Evolutionary conservation across 2,113 vertebrate genomes (phyloP).

Genomic region (Alectura lathami): DNA sequence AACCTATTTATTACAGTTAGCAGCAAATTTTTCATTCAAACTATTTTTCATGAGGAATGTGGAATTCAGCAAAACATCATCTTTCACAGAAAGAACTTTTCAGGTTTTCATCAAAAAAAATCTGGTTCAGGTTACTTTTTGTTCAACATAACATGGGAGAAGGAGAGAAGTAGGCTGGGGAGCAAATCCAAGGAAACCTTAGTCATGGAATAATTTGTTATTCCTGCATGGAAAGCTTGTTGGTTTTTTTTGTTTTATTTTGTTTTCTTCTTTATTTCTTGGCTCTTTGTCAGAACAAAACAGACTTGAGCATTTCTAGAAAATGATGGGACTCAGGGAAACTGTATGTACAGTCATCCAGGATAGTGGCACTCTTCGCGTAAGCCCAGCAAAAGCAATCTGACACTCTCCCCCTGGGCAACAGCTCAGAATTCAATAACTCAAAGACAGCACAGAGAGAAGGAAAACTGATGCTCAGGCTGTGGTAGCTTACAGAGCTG

Average conservation of each 20-base stretch:
- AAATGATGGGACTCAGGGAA: neutral
- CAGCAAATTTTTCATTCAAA: neutral
- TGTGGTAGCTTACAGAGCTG: neutral
- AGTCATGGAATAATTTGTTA: neutral
- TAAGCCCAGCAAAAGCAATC: neutral
- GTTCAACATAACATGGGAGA: neutral
- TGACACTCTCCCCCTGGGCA: neutral
- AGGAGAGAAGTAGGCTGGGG: neutral
- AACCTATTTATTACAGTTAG: neutral
- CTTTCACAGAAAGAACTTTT: constrained; percentile 2
- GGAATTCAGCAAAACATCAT: neutral
- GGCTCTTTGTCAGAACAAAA: neutral
- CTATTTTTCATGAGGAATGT: neutral
- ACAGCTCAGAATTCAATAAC: neutral
- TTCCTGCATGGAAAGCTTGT: neutral
- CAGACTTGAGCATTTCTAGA: neutral
- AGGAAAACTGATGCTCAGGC: neutral
- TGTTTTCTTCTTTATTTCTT: neutral
- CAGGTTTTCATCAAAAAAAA: neutral
- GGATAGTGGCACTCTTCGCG: neutral
- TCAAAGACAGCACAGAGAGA: neutral
- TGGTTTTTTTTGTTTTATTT: neutral
- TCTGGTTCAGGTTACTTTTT: neutral
- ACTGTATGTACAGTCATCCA: neutral
- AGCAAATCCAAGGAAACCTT: neutral